Conservation (phyloP, 1,140 invertebrate genomes). For the Galleria mellonella region DNA sequence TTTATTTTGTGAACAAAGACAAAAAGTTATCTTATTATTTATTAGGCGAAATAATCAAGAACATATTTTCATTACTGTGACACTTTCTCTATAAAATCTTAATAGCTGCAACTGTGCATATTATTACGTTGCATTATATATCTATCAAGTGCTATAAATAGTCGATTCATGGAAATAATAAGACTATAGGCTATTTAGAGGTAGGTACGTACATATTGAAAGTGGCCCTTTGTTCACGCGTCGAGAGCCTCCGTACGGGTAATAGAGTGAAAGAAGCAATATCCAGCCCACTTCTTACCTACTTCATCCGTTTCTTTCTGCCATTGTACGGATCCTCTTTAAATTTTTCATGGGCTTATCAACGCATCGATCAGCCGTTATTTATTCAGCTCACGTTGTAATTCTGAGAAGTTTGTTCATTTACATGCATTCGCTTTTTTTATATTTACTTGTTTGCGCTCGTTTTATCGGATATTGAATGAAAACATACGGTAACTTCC, state of each 20-base stretch:
- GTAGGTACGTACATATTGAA: conserved; percentile 28
- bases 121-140: too few relatives aligned
- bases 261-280: conserved; percentile 39
- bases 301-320: conserved; percentile 32
- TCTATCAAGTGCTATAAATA: conserved; percentile 2
- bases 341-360: conserved; percentile 60
- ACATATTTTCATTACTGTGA: too few relatives aligned
- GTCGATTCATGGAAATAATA: conserved; percentile 12
- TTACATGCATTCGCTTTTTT: conserved; percentile 59
- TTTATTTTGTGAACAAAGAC: too few relatives aligned
- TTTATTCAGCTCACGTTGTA: conserved; percentile 63
- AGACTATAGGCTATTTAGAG: conserved; percentile 12
- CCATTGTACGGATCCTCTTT: conserved; percentile 40
- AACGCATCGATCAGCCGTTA: conserved; percentile 58
- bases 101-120: too few relatives aligned
- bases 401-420: conserved; percentile 60
- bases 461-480: conserved; percentile 50
- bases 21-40: too few relatives aligned
- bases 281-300: conserved; percentile 30
- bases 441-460: conserved; percentile 53
- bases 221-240: conserved; percentile 36
- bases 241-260: conserved; percentile 21
- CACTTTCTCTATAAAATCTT: too few relatives aligned
- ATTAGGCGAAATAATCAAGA: too few relatives aligned
- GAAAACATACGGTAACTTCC: conserved; percentile 27